These are phyloP conservation scores for Epizoanthus stellaris DNA, from an alignment of 92 coral and sea anemone species.

Conservation along the genomic window DNA sequence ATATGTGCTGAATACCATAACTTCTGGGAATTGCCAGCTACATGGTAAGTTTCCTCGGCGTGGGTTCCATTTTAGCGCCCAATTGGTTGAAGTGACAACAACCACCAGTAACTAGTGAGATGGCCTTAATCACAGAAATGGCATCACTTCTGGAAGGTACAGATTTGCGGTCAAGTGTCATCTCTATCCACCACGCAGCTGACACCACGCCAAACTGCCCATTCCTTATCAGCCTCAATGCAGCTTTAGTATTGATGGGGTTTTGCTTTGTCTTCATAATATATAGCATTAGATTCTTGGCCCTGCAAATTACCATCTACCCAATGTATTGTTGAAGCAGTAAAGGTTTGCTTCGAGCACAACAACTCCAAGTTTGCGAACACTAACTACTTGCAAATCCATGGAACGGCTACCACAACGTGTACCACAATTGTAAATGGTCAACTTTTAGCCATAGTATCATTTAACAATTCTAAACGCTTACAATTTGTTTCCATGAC, in stretches of 20 bases:
- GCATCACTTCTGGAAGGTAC: constrained; percentile 9
- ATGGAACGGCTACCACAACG: no score
- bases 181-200: constrained; percentile 1
- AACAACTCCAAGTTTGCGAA: background rate
- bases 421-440: no score
- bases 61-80: constrained; percentile 1
- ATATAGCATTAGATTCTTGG: no score
- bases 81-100: background rate
- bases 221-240: background rate
- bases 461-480: no score
- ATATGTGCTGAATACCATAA: background rate
- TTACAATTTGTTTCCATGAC: no score
- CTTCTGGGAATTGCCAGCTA: background rate
- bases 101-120: background rate
- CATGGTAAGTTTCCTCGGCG: background rate
- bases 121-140: constrained; percentile 4
- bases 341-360: background rate
- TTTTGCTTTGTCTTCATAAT: background rate
- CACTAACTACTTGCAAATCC: background rate
- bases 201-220: background rate
- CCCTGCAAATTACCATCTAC: background rate
- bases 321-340: background rate
- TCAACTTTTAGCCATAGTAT: no score
- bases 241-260: no score
- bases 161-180: background rate